These are phyloP conservation scores for Platerodrilus igneus DNA, from an alignment of 2,888 invertebrate species.

Conservation along the genomic window DNA sequence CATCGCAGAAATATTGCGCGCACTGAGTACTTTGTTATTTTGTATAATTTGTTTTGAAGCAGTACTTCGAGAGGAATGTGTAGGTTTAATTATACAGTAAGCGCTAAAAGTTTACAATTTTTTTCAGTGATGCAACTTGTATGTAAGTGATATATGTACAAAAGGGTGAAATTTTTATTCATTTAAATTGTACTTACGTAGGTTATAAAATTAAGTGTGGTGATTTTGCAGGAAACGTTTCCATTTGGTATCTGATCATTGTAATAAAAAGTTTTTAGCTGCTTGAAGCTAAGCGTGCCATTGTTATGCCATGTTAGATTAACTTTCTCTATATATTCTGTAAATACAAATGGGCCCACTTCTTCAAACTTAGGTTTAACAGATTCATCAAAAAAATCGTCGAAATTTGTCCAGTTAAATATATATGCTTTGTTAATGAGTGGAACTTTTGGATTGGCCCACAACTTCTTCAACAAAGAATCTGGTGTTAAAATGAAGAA, in stretches of 20 bases:
- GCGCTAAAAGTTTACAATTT: no score
- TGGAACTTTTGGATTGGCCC: slow-evolving; percentile 64
- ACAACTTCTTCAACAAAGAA: slow-evolving; percentile 60
- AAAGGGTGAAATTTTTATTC: no score
- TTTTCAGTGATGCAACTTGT: no score
- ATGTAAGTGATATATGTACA: no score
- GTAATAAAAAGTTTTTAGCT: slow-evolving; percentile 64
- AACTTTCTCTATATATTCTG: slow-evolving; percentile 64
- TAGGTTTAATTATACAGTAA: no score
- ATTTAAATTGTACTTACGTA: no score
- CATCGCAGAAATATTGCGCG: no score
- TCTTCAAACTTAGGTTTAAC: slow-evolving; percentile 55
- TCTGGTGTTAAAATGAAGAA: slow-evolving; percentile 59
- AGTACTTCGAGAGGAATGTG: no score
- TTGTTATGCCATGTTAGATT: slow-evolving; percentile 71
- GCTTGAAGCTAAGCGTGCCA: slow-evolving; percentile 66
- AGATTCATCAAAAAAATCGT: slow-evolving; percentile 53
- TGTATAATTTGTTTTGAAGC: no score
- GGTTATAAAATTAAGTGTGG: slow-evolving; percentile 72
- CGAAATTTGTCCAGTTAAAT: slow-evolving; percentile 47
- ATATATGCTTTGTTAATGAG: slow-evolving; percentile 58
- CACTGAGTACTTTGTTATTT: no score
- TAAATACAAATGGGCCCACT: slow-evolving; percentile 62
- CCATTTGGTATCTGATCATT: slow-evolving; percentile 63
- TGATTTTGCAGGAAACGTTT: slow-evolving; percentile 63